phyloP scores from a whole-genome alignment of 2,797 vertebrate species.

The Antrozous pallidus region DNA sequence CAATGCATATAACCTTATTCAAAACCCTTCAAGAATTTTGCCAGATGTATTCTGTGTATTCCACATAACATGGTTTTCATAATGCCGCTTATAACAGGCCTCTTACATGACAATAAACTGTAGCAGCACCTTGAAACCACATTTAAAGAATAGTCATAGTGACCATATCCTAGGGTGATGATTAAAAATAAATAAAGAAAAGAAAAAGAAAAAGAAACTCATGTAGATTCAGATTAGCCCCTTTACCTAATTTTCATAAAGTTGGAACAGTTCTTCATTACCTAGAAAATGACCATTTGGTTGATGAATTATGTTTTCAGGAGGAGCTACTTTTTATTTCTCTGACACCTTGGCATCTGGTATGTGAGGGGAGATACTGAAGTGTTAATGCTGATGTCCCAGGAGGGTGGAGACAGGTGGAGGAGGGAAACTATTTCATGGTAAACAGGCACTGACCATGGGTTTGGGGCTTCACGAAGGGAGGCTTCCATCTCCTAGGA shows the following conservation, averaged over 20 bases:
- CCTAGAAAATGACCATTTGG: slow-evolving; percentile 12
- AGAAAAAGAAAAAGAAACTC: background rate
- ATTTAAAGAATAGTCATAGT: slow-evolving; percentile 1
- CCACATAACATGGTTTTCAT: background rate
- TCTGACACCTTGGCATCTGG: slow-evolving; percentile 21
- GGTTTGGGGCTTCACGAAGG: background rate
- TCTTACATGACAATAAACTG: background rate
- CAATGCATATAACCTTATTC: background rate
- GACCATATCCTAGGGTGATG: background rate
- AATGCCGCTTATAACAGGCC: background rate
- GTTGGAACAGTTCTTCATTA: background rate
- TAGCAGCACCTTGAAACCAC: background rate
- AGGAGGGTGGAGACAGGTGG: background rate
- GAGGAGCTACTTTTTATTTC: slow-evolving; percentile 28
- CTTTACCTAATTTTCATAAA: slow-evolving; percentile 21
- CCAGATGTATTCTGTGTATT: slow-evolving; percentile 34
- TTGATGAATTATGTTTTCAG: slow-evolving; percentile 26
- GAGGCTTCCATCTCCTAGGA: background rate
- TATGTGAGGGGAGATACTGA: background rate
- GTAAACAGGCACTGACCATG: background rate
- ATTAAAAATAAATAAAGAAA: no score
- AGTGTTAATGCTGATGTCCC: background rate
- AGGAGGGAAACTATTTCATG: background rate
- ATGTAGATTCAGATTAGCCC: background rate
- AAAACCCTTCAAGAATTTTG: slow-evolving; percentile 38